phyloP scores from a whole-genome alignment of 2,113 vertebrate genomes.

The Tretioscincus oriximinensis region DNA sequence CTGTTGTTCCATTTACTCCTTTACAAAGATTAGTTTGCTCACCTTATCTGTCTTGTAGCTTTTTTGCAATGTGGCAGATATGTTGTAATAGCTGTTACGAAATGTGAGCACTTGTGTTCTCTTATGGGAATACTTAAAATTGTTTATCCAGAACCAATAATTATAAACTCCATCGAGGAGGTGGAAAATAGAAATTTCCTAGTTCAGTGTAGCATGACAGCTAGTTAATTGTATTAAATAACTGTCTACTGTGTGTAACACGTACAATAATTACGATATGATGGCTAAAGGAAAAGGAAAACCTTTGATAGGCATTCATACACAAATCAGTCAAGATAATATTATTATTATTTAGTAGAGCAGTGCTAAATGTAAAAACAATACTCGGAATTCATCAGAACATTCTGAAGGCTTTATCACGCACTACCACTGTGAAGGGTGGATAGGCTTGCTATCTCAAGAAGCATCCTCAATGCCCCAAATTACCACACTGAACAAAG shows the following conservation, averaged over 20 bases:
- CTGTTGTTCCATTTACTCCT: not conserved
- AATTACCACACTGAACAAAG: no score
- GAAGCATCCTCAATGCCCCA: no score
- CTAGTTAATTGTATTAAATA: not conserved
- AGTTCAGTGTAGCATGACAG: not conserved
- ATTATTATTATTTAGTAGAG: no score
- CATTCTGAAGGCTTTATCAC: no score
- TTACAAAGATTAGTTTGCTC: not conserved
- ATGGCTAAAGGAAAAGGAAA: no score
- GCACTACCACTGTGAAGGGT: no score
- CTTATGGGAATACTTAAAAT: not conserved
- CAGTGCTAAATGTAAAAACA: no score
- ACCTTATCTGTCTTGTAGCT: not conserved
- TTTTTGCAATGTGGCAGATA: not conserved
- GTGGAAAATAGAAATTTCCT: not conserved
- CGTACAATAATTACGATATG: no score
- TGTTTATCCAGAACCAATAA: conserved; percentile 11
- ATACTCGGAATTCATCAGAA: no score
- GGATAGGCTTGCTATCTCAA: no score
- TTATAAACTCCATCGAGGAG: not conserved
- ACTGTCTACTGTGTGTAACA: not conserved
- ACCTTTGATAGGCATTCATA: no score
- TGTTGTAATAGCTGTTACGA: not conserved
- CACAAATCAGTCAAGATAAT: no score
- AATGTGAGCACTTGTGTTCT: conserved; percentile 3